These are phyloP conservation scores for Neuroscelio doddi DNA, from an alignment of 2,888 invertebrate genomes.

Conservation along the genomic window DNA sequence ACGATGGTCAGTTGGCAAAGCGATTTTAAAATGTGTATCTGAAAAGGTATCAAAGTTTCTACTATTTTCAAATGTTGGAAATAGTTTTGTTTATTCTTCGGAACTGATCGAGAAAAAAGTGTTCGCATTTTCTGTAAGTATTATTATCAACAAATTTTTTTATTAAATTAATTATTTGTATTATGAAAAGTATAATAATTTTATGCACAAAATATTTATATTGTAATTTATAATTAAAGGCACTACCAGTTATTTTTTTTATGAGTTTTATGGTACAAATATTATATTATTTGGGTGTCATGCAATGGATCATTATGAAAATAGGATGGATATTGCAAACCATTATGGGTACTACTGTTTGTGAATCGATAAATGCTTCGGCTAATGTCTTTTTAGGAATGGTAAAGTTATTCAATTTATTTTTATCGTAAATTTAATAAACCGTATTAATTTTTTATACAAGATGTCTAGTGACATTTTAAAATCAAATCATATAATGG, in stretches of 20 bases:
- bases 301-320: conserved; percentile 89
- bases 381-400: conserved; percentile 96
- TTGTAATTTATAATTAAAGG: conserved; percentile 73
- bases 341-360: conserved; percentile 89
- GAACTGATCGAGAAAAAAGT: conserved; percentile 77
- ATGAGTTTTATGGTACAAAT: conserved; percentile 93
- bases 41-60: conserved; percentile 85
- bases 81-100: conserved; percentile 88
- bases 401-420: no score
- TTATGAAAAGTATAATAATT: conserved; percentile 10
- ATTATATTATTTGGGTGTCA: conserved; percentile 89
- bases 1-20: conserved; percentile 85
- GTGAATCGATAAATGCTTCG: conserved; percentile 93
- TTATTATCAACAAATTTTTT: background rate
- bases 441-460: no score
- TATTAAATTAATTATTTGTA: conserved; percentile 5
- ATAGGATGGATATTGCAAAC: conserved; percentile 84
- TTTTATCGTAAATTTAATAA: no score
- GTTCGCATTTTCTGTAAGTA: conserved; percentile 89
- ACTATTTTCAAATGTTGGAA: conserved; percentile 84
- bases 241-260: conserved; percentile 93
- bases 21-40: conserved; percentile 81
- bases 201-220: background rate
- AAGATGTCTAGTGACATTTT: background rate
- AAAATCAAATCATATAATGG: no score